Evolutionary conservation across 2,888 invertebrate species (phyloP).

Genomic region (Tuberolachnus salignus): DNA sequence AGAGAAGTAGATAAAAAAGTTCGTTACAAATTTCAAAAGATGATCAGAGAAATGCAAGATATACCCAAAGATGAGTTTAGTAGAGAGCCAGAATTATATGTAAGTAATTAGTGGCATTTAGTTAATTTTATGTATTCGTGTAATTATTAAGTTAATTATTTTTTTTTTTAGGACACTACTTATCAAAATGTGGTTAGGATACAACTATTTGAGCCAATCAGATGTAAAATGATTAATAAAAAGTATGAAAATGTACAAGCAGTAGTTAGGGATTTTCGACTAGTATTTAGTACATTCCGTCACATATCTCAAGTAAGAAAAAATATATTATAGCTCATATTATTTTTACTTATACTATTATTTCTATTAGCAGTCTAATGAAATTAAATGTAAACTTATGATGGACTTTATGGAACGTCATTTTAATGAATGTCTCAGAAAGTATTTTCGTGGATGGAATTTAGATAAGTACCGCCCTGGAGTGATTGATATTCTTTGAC

Average conservation of each 20-base stretch:
- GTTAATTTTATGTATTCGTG: not conserved
- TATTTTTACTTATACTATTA: slow-evolving; percentile 17
- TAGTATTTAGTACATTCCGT: slow-evolving; percentile 53
- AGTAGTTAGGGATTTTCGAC: slow-evolving; percentile 47
- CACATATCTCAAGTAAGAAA: slow-evolving; percentile 51
- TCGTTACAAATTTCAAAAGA: slow-evolving; percentile 53
- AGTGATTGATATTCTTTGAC: slow-evolving; percentile 36
- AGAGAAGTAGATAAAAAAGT: slow-evolving; percentile 54
- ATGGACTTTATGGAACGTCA: slow-evolving; percentile 53
- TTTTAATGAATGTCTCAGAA: slow-evolving; percentile 54
- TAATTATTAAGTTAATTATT: not conserved
- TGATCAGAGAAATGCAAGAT: slow-evolving; percentile 55
- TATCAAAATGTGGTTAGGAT: slow-evolving; percentile 48
- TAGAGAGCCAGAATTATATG: slow-evolving; percentile 47
- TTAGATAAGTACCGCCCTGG: slow-evolving; percentile 50
- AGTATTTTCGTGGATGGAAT: slow-evolving; percentile 54
- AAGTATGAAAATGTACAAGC: slow-evolving; percentile 54
- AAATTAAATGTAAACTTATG: slow-evolving; percentile 49
- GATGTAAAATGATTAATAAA: slow-evolving; percentile 53
- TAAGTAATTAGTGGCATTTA: slow-evolving; percentile 14
- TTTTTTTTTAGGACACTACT: slow-evolving; percentile 42
- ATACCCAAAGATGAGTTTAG: slow-evolving; percentile 52
- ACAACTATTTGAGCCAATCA: slow-evolving; percentile 49
- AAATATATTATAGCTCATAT: not conserved
- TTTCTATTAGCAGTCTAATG: slow-evolving; percentile 45